Conservation (phyloP, 2,888 invertebrate genomes). For the Conchocele bisecta region DNA sequence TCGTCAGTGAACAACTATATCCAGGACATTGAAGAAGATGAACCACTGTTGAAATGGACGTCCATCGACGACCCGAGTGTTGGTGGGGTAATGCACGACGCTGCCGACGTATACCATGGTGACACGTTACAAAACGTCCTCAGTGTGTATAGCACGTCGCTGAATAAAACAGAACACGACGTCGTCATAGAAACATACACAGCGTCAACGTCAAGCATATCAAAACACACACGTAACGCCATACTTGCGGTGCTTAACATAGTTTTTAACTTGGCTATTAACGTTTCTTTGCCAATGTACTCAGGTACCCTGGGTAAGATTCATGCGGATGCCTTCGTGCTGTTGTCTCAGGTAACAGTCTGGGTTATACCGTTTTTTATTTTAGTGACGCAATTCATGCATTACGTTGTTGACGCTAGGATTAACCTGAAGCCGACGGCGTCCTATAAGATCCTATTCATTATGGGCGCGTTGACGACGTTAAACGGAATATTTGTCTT, state of each 20-base stretch:
- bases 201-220: too few species aligned
- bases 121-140: too few species aligned
- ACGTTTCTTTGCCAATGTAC: slow-evolving; percentile 62
- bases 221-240: slow-evolving; percentile 33
- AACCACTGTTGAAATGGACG: too few species aligned
- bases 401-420: slow-evolving; percentile 38
- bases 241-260: slow-evolving; percentile 53
- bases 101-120: too few species aligned
- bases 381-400: slow-evolving; percentile 44
- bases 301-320: slow-evolving; percentile 60
- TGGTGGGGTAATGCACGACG: too few species aligned
- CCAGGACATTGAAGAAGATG: too few species aligned
- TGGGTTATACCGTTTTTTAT: slow-evolving; percentile 57
- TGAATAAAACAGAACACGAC: too few species aligned
- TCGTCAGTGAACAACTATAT: too few species aligned
- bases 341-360: slow-evolving; percentile 49
- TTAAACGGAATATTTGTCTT: slow-evolving; percentile 66
- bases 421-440: slow-evolving; percentile 48
- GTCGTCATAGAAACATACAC: too few species aligned
- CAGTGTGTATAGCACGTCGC: too few species aligned
- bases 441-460: slow-evolving; percentile 48
- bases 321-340: slow-evolving; percentile 56
- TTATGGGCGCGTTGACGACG: slow-evolving; percentile 59
- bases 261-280: slow-evolving; percentile 57
- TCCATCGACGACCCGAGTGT: too few species aligned